These are phyloP conservation scores for Platynereis dumerilii DNA, from an alignment of 2,888 invertebrate species.

Conservation along the genomic window DNA sequence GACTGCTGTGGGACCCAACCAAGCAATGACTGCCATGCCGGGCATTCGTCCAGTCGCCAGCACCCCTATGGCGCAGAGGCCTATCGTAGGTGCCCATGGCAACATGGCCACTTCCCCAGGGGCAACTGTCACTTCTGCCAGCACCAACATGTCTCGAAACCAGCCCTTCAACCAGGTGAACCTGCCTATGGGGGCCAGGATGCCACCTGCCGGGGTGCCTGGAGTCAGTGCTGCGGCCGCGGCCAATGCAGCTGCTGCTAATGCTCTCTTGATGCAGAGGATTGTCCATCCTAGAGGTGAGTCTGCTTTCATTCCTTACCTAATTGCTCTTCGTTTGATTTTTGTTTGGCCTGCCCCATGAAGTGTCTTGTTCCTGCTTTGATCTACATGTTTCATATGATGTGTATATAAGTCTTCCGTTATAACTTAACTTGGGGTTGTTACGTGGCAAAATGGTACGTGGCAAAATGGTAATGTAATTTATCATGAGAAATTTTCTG, in stretches of 20 bases:
- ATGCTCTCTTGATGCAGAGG: constrained; percentile 28
- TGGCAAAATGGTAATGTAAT: too few species aligned
- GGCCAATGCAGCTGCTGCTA: constrained; percentile 18
- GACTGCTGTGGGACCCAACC: neutral
- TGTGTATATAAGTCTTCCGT: too few species aligned
- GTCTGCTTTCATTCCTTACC: too few species aligned
- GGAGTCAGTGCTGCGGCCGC: constrained; percentile 21
- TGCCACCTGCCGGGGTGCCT: constrained; percentile 8
- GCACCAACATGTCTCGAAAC: constrained; percentile 17
- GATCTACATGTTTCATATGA: too few species aligned
- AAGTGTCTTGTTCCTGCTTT: too few species aligned
- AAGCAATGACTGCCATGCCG: neutral
- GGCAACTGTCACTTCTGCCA: neutral
- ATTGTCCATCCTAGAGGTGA: constrained; percentile 22
- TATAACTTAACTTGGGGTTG: too few species aligned
- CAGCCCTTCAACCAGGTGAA: neutral
- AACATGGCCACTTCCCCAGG: too few species aligned
- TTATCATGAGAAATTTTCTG: too few species aligned
- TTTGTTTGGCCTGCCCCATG: too few species aligned
- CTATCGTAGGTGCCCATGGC: neutral
- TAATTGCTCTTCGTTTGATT: too few species aligned
- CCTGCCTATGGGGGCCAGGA: constrained; percentile 18
- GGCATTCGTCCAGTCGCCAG: neutral
- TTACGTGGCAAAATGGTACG: too few species aligned
- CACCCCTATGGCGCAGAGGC: neutral